Evolutionary conservation across 2,888 invertebrate species (phyloP), one percentile per base, ranked within the genome.

Genomic region (Eupithecia inturbata): DNA sequence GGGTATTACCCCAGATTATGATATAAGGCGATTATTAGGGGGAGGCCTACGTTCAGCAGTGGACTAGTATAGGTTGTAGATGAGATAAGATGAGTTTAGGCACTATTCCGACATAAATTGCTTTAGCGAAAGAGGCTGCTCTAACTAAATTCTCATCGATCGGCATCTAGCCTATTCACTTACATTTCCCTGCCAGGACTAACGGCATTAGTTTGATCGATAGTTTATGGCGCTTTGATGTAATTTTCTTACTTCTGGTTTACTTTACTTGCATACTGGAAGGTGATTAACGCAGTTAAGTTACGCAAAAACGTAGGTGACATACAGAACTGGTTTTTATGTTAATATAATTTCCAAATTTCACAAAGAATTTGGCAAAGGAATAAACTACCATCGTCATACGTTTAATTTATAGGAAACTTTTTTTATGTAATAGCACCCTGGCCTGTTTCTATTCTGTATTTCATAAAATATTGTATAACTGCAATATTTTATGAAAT

Each of bases 121-220:
- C 49, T 49, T 49, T 49, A 49, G 49, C 49, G 19, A n/a, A 5
- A 9, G 7, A 49, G n/a, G 9, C n/a, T 49, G n/a, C 1, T 49
- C n/a, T 49, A 53, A 22, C n/a, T 22, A 22, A 53, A 22, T 22
- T 22, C 12, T 53, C 22, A 12, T 53, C 22, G 53, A 53, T 53
- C 49, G 19, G 10, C 10, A 22, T 3, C 1, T 4, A 53, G n/a
- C 53, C 3, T n/a, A 45, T 3, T n/a, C 45, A 45, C 26, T 26
- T 62, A 16, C 60, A 31, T 62, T 62, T 75, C 70, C 68, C 70
- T 71, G 62, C 64, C 67, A 63, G 53, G 69, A 72, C 63, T 72
- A 72, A 67, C 72, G 57, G 67, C 33, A 69, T 66, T 31, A 49
- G 71, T 45, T 75, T 72, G 72, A 72, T 75, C 75, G 72, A 75